Base-by-base conservation (phyloP, 2,797 vertebrate species). In the Odontamblyopus lacepedii region DNA sequence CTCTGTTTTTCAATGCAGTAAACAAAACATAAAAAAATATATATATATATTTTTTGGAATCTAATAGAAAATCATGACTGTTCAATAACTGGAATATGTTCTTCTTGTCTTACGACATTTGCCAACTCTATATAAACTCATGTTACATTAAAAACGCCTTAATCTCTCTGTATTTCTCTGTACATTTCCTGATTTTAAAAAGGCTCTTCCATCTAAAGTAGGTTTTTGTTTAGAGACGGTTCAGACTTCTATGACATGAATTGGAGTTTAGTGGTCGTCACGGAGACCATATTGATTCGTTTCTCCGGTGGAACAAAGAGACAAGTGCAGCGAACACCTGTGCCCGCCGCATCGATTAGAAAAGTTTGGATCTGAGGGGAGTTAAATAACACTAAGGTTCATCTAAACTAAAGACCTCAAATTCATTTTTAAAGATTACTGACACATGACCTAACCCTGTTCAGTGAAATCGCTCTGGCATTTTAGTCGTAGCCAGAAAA, bases 271-370 rank as follows among this genome's bases (percentile, higher is more conserved):
- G 41, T 65, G 38, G 63, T 50, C 16, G 13, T 66, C 44, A 29
- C 15, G 26, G 63, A 51, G 48, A 29, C 63, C 23, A 48, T 51
- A 66, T 66, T 50, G 63, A 64, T 64, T 64, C 11, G 26, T 64
- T 23, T 26, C 11, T 44, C 15, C 38, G 26, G 63, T 44, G n/a
- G n/a, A 44, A 64, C 63, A 64, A 64, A 64, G 38, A 64, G 38
- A 64, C 63, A 48, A 64, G 35, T 26, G n/a, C 35, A 63, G 61
- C 19, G n/a, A 64, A 44, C 63, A 64, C 63, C 63, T 64, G 63
- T 64, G 35, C 38, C 63, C 23, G 38, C 63, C 16, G 12, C 13
- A 64, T 44, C n/a, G 63, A 63, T 63, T 63, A 13, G n/a, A 44
- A 44, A 48, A 44, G 63, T 64, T 64, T 64, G 13, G 26, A 13